Evolutionary conservation across 2,888 invertebrate species (phyloP).

Genomic region (Abscondita cerata): DNA sequence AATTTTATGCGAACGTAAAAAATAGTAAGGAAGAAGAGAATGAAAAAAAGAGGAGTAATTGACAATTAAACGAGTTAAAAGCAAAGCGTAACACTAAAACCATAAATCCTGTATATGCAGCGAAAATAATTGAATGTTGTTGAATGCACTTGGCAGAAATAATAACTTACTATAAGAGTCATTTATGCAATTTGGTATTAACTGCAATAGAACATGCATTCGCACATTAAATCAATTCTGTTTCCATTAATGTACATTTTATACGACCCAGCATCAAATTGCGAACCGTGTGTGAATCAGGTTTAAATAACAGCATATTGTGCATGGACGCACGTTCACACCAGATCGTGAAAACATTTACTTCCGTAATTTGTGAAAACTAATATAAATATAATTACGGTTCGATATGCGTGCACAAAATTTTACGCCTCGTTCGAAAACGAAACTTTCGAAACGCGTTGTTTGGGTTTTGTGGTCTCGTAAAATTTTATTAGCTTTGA

Average conservation of each 20-base stretch:
- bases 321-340: slow-evolving; percentile 20
- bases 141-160: slow-evolving; percentile 29
- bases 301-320: slow-evolving; percentile 17
- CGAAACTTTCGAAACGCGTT: too few relatives aligned
- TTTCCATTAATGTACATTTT: slow-evolving; percentile 31
- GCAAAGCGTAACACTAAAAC: slow-evolving; percentile 26
- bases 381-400: too few relatives aligned
- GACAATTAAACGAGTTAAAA: slow-evolving; percentile 26
- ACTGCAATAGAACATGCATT: slow-evolving; percentile 30
- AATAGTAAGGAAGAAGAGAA: background rate
- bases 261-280: slow-evolving; percentile 20
- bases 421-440: too few relatives aligned
- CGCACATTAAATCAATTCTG: slow-evolving; percentile 33
- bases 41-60: slow-evolving; percentile 14
- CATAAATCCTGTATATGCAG: slow-evolving; percentile 26
- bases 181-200: slow-evolving; percentile 30
- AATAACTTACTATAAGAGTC: slow-evolving; percentile 25
- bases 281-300: slow-evolving; percentile 26
- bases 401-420: too few relatives aligned
- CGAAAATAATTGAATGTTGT: slow-evolving; percentile 29
- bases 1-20: too few relatives aligned
- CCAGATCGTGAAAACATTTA: slow-evolving; percentile 23
- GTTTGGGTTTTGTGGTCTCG: too few relatives aligned
- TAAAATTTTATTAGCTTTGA: too few relatives aligned
- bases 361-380: slow-evolving; percentile 20